phyloP scores from a whole-genome alignment of 2,113 vertebrate genomes.

The Trogon surrucura region DNA sequence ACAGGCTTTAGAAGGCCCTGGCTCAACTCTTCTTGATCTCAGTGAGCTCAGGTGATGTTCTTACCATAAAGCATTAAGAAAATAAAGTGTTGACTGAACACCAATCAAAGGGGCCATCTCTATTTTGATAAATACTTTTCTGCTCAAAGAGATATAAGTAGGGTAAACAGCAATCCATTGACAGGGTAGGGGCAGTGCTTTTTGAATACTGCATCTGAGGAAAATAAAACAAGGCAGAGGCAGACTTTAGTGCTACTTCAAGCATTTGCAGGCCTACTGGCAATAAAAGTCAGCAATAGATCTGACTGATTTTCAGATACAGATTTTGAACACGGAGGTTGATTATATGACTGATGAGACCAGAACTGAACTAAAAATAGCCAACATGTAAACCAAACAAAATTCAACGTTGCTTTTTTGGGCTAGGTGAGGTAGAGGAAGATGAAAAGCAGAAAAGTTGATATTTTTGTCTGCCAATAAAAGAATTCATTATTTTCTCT shows the following conservation, averaged over 20 bases:
- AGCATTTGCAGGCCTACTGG: background rate
- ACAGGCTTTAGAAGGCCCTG: background rate
- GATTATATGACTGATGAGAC: background rate
- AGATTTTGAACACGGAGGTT: background rate
- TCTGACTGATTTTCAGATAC: background rate
- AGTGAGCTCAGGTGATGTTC: background rate
- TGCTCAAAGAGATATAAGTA: background rate
- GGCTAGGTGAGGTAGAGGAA: background rate
- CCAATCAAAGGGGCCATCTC: background rate
- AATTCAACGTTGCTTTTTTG: background rate
- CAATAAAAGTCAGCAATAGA: background rate
- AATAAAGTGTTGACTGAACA: background rate
- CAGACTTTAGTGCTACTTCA: background rate
- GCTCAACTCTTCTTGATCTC: background rate
- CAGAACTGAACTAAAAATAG: background rate
- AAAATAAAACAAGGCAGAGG: background rate
- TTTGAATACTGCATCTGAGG: background rate
- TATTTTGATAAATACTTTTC: constrained; percentile 19
- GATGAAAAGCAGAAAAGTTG: background rate
- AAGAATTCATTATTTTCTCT: background rate
- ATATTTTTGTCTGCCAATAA: background rate
- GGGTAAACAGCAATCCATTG: background rate
- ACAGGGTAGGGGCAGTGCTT: background rate
- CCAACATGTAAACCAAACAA: background rate
- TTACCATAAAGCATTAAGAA: background rate